Evolutionary conservation across 2,888 invertebrate species (phyloP).

Genomic region (Colletes collaris): DNA sequence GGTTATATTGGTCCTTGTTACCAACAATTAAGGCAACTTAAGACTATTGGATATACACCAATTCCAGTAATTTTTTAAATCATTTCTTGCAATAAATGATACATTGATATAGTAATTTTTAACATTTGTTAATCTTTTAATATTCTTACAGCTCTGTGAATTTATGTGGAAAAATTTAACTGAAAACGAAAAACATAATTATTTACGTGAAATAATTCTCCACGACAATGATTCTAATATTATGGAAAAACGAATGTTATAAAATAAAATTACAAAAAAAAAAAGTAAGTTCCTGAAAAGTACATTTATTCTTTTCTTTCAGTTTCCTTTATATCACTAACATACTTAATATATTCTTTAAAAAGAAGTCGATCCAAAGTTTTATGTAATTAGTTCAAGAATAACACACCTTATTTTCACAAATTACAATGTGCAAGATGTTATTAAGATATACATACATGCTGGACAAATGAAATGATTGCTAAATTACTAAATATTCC

Average conservation of each 20-base stretch:
- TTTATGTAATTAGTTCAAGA: too few species aligned
- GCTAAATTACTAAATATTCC: too few species aligned
- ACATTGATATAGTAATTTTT: background rate
- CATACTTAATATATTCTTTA: background rate
- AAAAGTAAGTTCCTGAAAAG: background rate
- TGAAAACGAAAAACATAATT: background rate
- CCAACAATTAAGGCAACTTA: conserved; percentile 87
- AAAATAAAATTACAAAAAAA: background rate
- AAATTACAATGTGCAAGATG: background rate
- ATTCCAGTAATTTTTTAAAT: conserved; percentile 60
- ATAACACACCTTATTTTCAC: too few species aligned
- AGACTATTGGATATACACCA: conserved; percentile 83
- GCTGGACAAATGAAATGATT: too few species aligned
- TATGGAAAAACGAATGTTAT: background rate
- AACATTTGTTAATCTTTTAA: background rate
- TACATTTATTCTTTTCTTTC: background rate
- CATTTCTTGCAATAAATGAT: background rate
- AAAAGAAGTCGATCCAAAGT: too few species aligned
- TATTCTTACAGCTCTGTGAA: conserved; percentile 8
- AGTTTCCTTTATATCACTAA: background rate
- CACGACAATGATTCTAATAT: background rate
- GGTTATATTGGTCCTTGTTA: conserved; percentile 83
- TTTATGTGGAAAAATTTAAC: rapidly evolving
- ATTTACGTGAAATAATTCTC: conserved; percentile 13
- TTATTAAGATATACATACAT: background rate